Evolutionary conservation across 2,888 invertebrate genomes (phyloP).

Genomic region (Endotricha flammealis): DNA sequence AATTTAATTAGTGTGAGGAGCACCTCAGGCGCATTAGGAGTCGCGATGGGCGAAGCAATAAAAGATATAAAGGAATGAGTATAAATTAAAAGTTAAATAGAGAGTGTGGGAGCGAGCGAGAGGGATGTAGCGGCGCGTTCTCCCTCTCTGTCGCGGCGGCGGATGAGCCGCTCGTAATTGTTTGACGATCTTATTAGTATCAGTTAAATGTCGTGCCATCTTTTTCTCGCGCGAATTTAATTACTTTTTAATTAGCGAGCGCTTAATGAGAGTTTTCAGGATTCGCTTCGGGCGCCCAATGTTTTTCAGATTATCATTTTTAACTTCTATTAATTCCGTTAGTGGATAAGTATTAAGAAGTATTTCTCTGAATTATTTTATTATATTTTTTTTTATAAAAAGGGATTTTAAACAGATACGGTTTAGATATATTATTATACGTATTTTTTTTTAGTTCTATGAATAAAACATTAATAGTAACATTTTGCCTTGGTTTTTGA

Average conservation of each 20-base stretch:
- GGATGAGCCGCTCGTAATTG: slow-evolving; percentile 70
- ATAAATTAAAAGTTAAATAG: slow-evolving; percentile 79
- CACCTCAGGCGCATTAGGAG: slow-evolving; percentile 78
- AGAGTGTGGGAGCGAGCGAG: slow-evolving; percentile 53
- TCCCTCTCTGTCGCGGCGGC: slow-evolving; percentile 33
- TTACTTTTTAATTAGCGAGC: slow-evolving; percentile 73
- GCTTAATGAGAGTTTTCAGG: slow-evolving; percentile 66
- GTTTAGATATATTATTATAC: no score
- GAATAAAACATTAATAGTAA: no score
- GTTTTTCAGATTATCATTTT: slow-evolving; percentile 36
- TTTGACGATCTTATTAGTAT: slow-evolving; percentile 79
- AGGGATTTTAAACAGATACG: no score
- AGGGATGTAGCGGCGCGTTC: slow-evolving; percentile 21
- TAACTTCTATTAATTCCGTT: slow-evolving; percentile 24
- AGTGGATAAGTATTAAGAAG: no score
- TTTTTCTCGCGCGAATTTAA: slow-evolving; percentile 76
- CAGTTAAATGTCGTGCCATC: slow-evolving; percentile 75
- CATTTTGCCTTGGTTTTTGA: no score
- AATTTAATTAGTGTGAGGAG: slow-evolving; percentile 77
- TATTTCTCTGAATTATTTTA: no score
- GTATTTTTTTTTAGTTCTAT: no score
- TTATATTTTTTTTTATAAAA: no score
- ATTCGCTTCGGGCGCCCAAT: slow-evolving; percentile 43
- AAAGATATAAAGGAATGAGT: slow-evolving; percentile 79
- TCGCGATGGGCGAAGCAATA: slow-evolving; percentile 78